Conservation (phyloP, 2,888 invertebrate species). For the Perizoma flavofasciatum region DNA sequence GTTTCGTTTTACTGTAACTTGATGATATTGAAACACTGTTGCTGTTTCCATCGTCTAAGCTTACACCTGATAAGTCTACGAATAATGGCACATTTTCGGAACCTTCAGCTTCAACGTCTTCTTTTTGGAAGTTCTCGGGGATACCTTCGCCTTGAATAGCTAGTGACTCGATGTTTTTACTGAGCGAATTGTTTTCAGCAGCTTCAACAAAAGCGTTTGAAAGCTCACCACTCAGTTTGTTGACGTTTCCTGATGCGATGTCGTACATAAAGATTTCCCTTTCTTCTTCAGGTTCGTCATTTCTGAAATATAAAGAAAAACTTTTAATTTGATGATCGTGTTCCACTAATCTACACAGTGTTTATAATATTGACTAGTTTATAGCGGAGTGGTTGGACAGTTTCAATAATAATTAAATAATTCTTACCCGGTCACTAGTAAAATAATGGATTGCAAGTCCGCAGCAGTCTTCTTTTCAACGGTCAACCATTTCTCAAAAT, state of each 20-base stretch:
- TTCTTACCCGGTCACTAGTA: constrained; percentile 91
- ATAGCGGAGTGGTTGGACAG: too few species aligned
- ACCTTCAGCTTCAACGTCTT: constrained; percentile 62
- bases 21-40: constrained; percentile 78
- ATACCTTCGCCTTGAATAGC: constrained; percentile 80
- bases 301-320: constrained; percentile 63
- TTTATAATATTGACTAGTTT: too few species aligned
- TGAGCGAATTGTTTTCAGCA: constrained; percentile 91
- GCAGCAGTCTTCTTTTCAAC: constrained; percentile 89
- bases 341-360: background rate
- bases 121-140: constrained; percentile 69
- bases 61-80: constrained; percentile 76
- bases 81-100: constrained; percentile 82
- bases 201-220: constrained; percentile 94
- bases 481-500: constrained; percentile 91
- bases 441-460: constrained; percentile 91
- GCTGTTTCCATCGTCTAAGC: constrained; percentile 64
- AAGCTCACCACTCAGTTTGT: constrained; percentile 90
- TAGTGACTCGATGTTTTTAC: constrained; percentile 85
- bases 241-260: constrained; percentile 88
- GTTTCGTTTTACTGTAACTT: constrained; percentile 82
- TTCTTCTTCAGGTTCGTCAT: constrained; percentile 75
- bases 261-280: constrained; percentile 96
- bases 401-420: background rate
- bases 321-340: too few species aligned